Base-by-base conservation (phyloP, 1,140 invertebrate genomes). In the Polypedilum vanderplanki region DNA sequence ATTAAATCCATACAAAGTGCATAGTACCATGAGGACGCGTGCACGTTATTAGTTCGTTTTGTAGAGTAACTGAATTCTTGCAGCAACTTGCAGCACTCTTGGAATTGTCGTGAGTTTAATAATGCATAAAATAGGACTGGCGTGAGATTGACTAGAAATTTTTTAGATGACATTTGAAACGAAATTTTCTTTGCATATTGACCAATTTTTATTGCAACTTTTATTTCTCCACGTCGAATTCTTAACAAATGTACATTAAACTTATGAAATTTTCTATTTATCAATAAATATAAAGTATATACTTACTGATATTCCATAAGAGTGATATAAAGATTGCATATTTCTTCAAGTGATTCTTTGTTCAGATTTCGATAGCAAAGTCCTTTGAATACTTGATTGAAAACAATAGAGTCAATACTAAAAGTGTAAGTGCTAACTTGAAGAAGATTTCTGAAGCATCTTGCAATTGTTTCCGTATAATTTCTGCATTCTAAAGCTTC, bases 1-100 rank as follows among this genome's bases (percentile, higher is more conserved):
- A 18, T 18, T 22, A 70, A 9, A 70, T 70, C 65, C 65, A 70
- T 70, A 22, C 65, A 70, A 18, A 70, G 65, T 20, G 65, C 65
- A 70, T 70, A 70, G 18, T 18, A 70, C 65, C 65, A 70, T 18
- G 18, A 18, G 9, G 9, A 18, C 9, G 65, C 65, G 18, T 70
- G 9, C 9, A 18, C 65, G 20, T 70, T 70, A 12, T 57, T 57
- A 57, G 12, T 57, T 12, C 12, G n/a, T 70, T 22, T 70, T n/a
- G 18, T 70, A 3, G 20, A 70, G 18, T 22, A 70, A 70, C 17
- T 9, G 8, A 70, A 70, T 22, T 70, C 20, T 20, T 70, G 17
- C 4, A 70, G 65, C 9, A 70, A 18, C 18, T 18, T 70, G 20
- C 18, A 22, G 10, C 17, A 18, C 7, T 70, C 17, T 70, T 70